phyloP scores from a whole-genome alignment of 2,888 invertebrate genomes.

The Oscheius myriophilus region DNA sequence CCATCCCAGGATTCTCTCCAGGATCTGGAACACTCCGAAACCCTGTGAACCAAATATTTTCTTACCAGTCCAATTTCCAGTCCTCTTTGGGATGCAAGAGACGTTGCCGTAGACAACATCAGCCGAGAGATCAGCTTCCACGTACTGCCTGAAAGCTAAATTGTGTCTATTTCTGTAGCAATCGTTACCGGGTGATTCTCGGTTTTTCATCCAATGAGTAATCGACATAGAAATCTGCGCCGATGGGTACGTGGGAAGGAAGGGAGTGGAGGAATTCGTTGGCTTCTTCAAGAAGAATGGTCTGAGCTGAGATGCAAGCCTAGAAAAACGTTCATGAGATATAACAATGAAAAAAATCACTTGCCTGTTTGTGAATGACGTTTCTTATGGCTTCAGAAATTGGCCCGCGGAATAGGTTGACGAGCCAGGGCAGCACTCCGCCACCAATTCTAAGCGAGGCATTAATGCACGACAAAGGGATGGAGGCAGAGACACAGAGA shows the following conservation, averaged over 20 bases:
- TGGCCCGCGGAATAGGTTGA: conserved; percentile 57
- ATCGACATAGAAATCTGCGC: conserved; percentile 55
- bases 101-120: conserved; percentile 59
- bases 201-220: conserved; percentile 55
- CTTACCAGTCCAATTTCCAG: conserved; percentile 39
- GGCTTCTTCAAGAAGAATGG: conserved; percentile 52
- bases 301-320: conserved; percentile 52
- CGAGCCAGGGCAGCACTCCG: conserved; percentile 62
- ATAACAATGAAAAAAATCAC: too few relatives aligned
- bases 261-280: conserved; percentile 58
- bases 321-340: conserved; percentile 25
- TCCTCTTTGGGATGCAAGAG: conserved; percentile 39
- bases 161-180: not conserved
- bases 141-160: conserved; percentile 38
- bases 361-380: conserved; percentile 54
- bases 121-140: conserved; percentile 51
- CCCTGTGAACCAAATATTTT: conserved; percentile 1
- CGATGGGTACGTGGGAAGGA: conserved; percentile 55
- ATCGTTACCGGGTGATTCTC: conserved; percentile 31
- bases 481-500: too few relatives aligned
- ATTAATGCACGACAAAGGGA: too few relatives aligned
- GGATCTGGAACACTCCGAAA: conserved; percentile 40
- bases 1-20: conserved; percentile 48
- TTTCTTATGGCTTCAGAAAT: conserved; percentile 51
- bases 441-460: conserved; percentile 61